These are phyloP conservation scores for Cichlasoma orientale DNA, from an alignment of 2,797 vertebrate genomes.

Conservation along the genomic window DNA sequence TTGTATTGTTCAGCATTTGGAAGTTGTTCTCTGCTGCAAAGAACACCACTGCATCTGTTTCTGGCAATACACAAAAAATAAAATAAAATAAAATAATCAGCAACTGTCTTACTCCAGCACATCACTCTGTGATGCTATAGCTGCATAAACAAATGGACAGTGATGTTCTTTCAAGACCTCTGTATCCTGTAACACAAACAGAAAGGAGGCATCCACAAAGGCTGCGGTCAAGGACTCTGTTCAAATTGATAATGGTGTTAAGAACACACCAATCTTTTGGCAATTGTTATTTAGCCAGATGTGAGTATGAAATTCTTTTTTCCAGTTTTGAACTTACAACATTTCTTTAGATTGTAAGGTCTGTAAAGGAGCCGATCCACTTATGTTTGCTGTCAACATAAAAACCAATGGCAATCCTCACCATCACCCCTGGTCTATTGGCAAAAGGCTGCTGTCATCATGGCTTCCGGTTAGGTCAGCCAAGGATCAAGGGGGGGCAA, in stretches of 20 bases:
- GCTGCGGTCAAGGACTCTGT: constrained; percentile 46
- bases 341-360: constrained; percentile 65
- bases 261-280: constrained; percentile 39
- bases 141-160: constrained; percentile 73
- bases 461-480: constrained; percentile 99
- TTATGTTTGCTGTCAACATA: constrained; percentile 84
- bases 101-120: constrained; percentile 43
- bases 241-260: constrained; percentile 47
- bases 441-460: constrained; percentile 99
- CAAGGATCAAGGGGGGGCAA: constrained; percentile 99
- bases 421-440: constrained; percentile 99
- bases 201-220: constrained; percentile 65
- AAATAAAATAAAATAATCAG: not conserved
- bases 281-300: constrained; percentile 37
- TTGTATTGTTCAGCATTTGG: constrained; percentile 53
- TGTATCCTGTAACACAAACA: constrained; percentile 76
- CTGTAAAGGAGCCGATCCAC: constrained; percentile 71
- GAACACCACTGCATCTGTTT: constrained; percentile 78
- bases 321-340: constrained; percentile 70
- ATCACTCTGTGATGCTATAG: constrained; percentile 61
- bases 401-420: constrained; percentile 98
- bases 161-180: constrained; percentile 77
- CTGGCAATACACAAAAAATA: constrained; percentile 46
- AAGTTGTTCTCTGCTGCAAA: constrained; percentile 67
- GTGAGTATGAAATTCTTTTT: constrained; percentile 40